These are phyloP conservation scores for Eledone cirrhosa DNA, from an alignment of 2,888 invertebrate species.

Conservation along the genomic window DNA sequence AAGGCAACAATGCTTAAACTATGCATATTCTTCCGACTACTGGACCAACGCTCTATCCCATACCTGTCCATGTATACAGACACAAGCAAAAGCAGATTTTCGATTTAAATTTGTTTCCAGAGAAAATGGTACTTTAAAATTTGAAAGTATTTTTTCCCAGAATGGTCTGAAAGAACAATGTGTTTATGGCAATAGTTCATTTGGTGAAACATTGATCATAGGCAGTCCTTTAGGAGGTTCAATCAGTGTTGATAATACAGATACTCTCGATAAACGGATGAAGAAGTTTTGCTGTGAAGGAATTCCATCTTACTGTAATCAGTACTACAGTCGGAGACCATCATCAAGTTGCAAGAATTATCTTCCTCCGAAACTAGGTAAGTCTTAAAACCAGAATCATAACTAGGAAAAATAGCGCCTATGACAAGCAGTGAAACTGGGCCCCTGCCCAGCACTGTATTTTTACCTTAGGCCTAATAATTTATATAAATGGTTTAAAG, in stretches of 20 bases:
- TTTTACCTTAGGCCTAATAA: too few relatives aligned
- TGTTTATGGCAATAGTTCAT: constrained; percentile 7
- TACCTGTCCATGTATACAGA: constrained; percentile 10
- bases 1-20: neutral
- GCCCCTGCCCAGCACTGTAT: too few relatives aligned
- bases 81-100: constrained; percentile 22
- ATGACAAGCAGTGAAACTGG: too few relatives aligned
- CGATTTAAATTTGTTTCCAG: neutral
- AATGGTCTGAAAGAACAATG: constrained; percentile 13
- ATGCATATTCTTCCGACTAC: neutral
- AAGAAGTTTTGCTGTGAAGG: constrained; percentile 22
- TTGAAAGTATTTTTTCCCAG: constrained; percentile 18
- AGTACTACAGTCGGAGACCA: constrained; percentile 1
- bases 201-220: neutral
- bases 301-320: constrained; percentile 18
- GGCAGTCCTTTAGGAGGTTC: constrained; percentile 9
- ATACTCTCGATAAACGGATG: neutral
- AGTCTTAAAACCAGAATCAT: neutral
- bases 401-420: too few relatives aligned
- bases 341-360: constrained; percentile 16
- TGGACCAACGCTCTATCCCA: neutral
- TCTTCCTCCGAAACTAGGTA: neutral
- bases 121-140: neutral
- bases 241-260: constrained; percentile 1
- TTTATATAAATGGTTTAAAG: too few relatives aligned